Base-by-base conservation (phyloP, 2,888 invertebrate genomes). In the Aromia moschata region DNA sequence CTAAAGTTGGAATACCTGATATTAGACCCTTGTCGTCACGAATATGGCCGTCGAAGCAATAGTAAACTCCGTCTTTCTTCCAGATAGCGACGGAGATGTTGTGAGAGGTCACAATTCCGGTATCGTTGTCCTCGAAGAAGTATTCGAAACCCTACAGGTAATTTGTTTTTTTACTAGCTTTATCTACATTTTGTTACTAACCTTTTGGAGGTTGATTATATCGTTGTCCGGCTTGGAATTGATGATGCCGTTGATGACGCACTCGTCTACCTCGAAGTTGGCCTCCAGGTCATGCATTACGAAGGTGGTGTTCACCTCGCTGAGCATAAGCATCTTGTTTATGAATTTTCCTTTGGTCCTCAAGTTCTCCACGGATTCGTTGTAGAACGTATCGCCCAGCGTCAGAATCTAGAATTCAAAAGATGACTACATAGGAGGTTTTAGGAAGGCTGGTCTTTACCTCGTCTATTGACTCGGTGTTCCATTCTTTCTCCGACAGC, bases 1-100 rank as follows among this genome's bases (percentile, higher is more conserved):
- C n/a, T n/a, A n/a, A n/a, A n/a, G n/a, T n/a, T 40, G 43, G 11
- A 69, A 74, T 73, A 80, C 80, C 69, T 41, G 71, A 68, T 0
- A 60, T 38, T 11, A 79, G 66, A 72, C 89, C 89, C 14, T 83
- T 80, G 9, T 85, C 84, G 64, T 86, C 84, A 51, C 86, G 84
- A 0, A 83, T 83, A 14, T 86, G 85, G 0, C 88, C 86, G 66
- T 89, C 87, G 46, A 85, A 87, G 70, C 85, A 81, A 64, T 84
- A 85, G 43, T 80, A 81, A 1, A 80, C 72, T 0, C 82, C 82
- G 0, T 82, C 77, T 0, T 80, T 76, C 53, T 78, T 81, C 86
- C 87, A 88, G 1, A 89, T 77, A 0, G 84, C 86, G 0, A 84
- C 74, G 0, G 88, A 85, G 0, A 80, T 80, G 0, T 84, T 84